Evolutionary conservation across 2,113 vertebrate genomes (phyloP).

Genomic region (Camarhynchus parvulus): DNA sequence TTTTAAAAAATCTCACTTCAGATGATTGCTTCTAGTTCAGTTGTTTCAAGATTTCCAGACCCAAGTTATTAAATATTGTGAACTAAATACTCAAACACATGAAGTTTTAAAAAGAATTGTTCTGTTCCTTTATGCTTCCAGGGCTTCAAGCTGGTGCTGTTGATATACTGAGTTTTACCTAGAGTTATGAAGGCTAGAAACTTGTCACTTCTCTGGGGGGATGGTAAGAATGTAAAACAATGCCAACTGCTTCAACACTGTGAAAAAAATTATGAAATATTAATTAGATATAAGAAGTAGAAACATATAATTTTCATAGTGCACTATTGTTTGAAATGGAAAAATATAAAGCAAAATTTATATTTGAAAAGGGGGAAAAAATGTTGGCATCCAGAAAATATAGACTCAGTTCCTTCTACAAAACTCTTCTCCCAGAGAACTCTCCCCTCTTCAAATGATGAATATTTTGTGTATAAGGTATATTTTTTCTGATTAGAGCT

Average conservation of each 20-base stretch:
- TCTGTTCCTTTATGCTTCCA: not conserved
- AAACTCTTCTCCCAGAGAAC: not conserved
- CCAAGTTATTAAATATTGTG: not conserved
- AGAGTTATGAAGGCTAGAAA: not conserved
- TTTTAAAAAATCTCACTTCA: not conserved
- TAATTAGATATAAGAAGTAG: not conserved
- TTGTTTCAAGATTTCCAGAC: not conserved
- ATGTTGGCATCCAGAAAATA: not conserved
- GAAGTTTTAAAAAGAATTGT: not conserved
- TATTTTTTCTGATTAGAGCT: not conserved
- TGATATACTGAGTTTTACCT: not conserved
- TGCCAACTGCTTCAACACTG: not conserved
- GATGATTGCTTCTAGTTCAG: not conserved
- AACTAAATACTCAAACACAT: not conserved
- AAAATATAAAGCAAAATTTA: not conserved
- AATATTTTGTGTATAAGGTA: slow-evolving; percentile 28
- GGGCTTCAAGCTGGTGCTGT: not conserved
- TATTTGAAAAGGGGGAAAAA: not conserved
- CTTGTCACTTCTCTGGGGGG: not conserved
- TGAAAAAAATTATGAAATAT: not conserved
- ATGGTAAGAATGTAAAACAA: not conserved
- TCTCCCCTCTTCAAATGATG: not conserved
- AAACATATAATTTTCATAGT: not conserved
- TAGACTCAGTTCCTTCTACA: not conserved
- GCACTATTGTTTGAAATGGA: not conserved